Evolutionary conservation across 2,888 invertebrate genomes (phyloP), one percentile per base, ranked within the genome.

Genomic region (Synanthedon vespiformis): DNA sequence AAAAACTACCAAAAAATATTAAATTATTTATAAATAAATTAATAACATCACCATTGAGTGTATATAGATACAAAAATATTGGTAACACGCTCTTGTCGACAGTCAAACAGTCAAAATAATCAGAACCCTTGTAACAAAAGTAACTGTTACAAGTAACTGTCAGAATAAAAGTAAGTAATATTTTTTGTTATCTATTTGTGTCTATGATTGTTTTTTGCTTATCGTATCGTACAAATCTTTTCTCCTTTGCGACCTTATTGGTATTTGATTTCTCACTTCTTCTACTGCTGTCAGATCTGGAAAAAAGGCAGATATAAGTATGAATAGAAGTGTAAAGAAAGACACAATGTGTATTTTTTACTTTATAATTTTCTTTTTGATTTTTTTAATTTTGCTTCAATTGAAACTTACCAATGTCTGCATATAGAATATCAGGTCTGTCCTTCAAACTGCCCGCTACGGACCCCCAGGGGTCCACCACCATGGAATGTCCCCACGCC

Each of bases 401-500:
- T 8, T 34, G 16, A 3, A 48, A 63, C 73, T 66, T 10, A 94
- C 95, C 94, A 58, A 98, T 89, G 68, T 95, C 93, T 51, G 89
- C 91, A 54, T 92, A 86, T 11, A 97, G 70, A 53, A 94, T 90
- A 52, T 90, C 91, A 62, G 95, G 93, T 3, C 88, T 84, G 58
- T 92, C 91, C 40, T 92, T 92, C 27, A 96, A 90, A 65, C 90
- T 89, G 0, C 88, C 88, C 3, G 93, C 74, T 0, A 97, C 90
- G 54, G 91, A 89, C 0, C 93, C 93, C 95, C 96, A 95, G 0
- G 98, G 98, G 87, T 92, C 91, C 0, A 94, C 91, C 10, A 95
- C 82, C 70, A 92, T 90, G 11, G 95, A 93, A 78, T 98, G 96
- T 0, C 97, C 98, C 90, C 94, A 98, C 11, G 96, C 95, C 47